Evolutionary conservation across 2,113 vertebrate genomes (phyloP), one percentile per base, ranked within the genome.

Genomic region (Dipodomys stephensi): DNA sequence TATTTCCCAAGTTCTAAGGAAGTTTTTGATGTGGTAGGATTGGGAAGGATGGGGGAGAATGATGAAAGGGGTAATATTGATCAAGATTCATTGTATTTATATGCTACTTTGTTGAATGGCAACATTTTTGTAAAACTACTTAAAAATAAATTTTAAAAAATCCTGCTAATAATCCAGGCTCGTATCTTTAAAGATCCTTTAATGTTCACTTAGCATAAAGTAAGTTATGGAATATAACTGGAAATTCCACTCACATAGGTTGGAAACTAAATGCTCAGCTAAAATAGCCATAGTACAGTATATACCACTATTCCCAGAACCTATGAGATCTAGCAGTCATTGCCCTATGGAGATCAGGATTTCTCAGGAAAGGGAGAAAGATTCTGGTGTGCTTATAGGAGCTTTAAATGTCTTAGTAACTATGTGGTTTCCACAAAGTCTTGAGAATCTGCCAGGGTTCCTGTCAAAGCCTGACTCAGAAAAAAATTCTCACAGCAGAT

Each of bases 141-240:
- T 49, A 49, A 39, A 39, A 49, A 49, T 11, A 49, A 49, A 49
- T 49, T 49, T 83, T 84, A 10, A 60, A 71, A 88, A 76, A 28
- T 3, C 16, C 25, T 85, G 44, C 60, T 73, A 60, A 77, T 11
- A 88, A 77, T 82, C 79, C 93, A 16, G 4, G 35, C 20, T 81
- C 28, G 83, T 11, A 82, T 91, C 77, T 88, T 67, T 86, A 78
- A 88, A 67, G 4, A 28, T 77, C 35, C 15, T 88, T 44, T 88
- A 15, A 35, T 84, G 30, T 93, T 87, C 30, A 53, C 4, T 67
- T 19, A 93, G 39, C 27, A 71, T 46, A 60, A 76, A 83, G 0
- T 27, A 87, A 20, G 27, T 46, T 23, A 86, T 88, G 15, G 67
- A 94, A 28, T 13, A 22, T 32, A 78, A 87, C 35, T 1, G 18